Evolutionary conservation across 2,113 vertebrate species (phyloP).

Genomic region (Chaenogobius annularis): DNA sequence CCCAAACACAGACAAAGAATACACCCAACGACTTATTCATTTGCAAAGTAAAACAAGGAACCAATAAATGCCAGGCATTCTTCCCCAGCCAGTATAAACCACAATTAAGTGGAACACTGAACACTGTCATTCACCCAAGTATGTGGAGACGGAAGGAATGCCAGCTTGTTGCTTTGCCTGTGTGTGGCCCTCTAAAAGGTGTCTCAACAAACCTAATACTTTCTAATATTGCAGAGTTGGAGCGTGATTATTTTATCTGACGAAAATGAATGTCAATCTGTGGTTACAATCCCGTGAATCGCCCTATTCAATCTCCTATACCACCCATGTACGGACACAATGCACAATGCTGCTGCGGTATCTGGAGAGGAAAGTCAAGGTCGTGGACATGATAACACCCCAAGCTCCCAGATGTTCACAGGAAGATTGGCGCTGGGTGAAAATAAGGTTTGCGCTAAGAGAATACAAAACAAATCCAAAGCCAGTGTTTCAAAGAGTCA

Average conservation of each 20-base stretch:
- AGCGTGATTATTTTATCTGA: constrained; percentile 29
- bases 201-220: constrained; percentile 28
- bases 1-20: constrained; percentile 24
- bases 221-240: constrained; percentile 13
- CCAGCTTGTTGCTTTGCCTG: constrained; percentile 40
- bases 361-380: constrained; percentile 57
- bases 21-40: constrained; percentile 42
- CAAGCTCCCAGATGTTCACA: constrained; percentile 58
- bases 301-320: constrained; percentile 7
- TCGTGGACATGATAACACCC: constrained; percentile 58
- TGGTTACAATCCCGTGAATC: constrained; percentile 11
- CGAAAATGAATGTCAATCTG: constrained; percentile 15
- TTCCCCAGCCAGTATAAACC: constrained; percentile 71
- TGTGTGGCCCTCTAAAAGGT: constrained; percentile 59
- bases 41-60: constrained; percentile 55
- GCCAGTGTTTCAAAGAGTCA: constrained; percentile 9
- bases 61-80: constrained; percentile 67
- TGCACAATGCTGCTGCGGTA: constrained; percentile 36
- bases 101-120: constrained; percentile 72
- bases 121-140: constrained; percentile 69
- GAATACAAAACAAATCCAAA: constrained; percentile 5
- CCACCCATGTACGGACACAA: constrained; percentile 25
- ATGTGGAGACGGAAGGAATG: constrained; percentile 61
- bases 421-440: constrained; percentile 47
- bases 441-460: constrained; percentile 21